Conservation (phyloP, 2,888 invertebrate genomes). For the Phlogophora meticulosa region DNA sequence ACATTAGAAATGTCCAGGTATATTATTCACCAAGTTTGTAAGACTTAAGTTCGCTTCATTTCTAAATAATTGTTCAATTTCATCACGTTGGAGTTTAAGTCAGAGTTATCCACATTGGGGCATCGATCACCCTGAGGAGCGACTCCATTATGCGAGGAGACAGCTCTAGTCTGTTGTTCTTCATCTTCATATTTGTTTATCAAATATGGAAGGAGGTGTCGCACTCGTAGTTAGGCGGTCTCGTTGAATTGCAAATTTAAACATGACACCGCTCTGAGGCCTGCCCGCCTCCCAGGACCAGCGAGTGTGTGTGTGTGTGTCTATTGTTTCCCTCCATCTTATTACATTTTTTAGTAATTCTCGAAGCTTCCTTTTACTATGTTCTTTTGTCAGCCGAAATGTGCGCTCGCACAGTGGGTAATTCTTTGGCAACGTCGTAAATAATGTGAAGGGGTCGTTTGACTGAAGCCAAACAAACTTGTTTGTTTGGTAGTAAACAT, state of each 20-base stretch:
- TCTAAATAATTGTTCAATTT: neutral
- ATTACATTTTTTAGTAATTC: conserved; percentile 51
- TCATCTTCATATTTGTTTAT: conserved; percentile 74
- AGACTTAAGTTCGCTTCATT: neutral
- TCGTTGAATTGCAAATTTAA: conserved; percentile 84
- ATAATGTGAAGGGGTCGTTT: conserved; percentile 54
- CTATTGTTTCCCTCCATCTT: conserved; percentile 44
- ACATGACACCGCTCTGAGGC: conserved; percentile 70
- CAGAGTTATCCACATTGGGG: neutral
- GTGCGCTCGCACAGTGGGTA: conserved; percentile 45
- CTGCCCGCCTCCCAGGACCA: conserved; percentile 41
- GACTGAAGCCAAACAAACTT: conserved; percentile 60
- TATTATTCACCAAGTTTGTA: no score
- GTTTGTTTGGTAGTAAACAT: conserved; percentile 59
- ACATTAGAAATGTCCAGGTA: no score
- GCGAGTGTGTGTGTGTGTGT: conserved; percentile 7
- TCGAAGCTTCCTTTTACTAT: conserved; percentile 26
- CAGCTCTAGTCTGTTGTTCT: conserved; percentile 39
- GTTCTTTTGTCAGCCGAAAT: conserved; percentile 46
- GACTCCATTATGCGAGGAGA: conserved; percentile 9
- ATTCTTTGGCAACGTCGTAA: conserved; percentile 56
- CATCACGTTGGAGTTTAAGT: neutral
- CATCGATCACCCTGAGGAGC: conserved; percentile 1
- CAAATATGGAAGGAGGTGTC: conserved; percentile 70
- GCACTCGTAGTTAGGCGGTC: conserved; percentile 70